Conservation (phyloP, 2,797 vertebrate genomes). For the Chrysocyon brachyurus region DNA sequence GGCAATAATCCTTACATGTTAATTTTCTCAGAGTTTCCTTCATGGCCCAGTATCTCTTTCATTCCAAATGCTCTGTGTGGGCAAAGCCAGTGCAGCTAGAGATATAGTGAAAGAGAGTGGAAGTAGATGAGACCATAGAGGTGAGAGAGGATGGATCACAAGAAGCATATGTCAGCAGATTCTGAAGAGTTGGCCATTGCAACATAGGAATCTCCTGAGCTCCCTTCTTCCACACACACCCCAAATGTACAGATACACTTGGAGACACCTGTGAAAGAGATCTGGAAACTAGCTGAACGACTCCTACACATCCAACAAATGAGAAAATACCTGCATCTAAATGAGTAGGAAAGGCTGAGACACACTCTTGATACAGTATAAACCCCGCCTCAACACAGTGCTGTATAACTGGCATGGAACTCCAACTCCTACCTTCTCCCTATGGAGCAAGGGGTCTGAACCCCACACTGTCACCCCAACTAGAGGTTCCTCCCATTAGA, state of each 20-base stretch:
- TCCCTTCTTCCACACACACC: not conserved
- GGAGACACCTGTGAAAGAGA: not conserved
- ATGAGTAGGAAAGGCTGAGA: not conserved
- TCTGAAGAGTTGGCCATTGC: not conserved
- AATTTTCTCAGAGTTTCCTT: not conserved
- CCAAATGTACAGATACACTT: not conserved
- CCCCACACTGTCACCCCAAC: not conserved
- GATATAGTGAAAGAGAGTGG: not conserved
- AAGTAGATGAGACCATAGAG: not conserved
- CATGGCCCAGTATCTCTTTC: not conserved
- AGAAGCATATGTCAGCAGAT: not conserved
- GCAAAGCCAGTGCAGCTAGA: not conserved
- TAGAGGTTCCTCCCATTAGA: not conserved
- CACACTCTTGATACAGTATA: not conserved
- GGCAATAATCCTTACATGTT: not conserved
- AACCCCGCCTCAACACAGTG: not conserved
- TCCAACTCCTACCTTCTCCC: not conserved
- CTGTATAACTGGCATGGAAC: not conserved
- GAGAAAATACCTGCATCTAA: not conserved
- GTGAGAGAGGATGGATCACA: too few species aligned
- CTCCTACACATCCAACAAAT: not conserved
- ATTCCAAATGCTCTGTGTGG: not conserved
- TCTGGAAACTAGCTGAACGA: not conserved
- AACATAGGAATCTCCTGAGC: not conserved
- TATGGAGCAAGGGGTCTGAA: not conserved